A percentile compares a stretch with the other conserved stretches of the same genome.
These are phyloP conservation scores for Aelia acuminata DNA, from an alignment of 2,888 invertebrate genomes.

Conservation along the genomic window DNA sequence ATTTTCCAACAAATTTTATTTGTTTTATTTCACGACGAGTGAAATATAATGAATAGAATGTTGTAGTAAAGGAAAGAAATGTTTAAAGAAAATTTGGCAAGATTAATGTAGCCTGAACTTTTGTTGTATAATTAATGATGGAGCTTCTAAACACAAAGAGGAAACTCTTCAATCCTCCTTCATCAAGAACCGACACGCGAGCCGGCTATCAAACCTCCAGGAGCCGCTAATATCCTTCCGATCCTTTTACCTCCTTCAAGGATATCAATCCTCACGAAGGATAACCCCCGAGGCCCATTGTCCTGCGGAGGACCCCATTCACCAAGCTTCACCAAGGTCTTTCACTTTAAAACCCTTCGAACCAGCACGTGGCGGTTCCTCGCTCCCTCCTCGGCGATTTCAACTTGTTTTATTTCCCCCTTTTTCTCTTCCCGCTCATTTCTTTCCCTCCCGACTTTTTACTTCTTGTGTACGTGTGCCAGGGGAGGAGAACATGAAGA, in stretches of 20 bases:
- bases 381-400: too few species aligned
- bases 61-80: too few species aligned
- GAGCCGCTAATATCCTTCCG: background rate
- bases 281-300: background rate
- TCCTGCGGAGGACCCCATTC: background rate
- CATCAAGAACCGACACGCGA: background rate
- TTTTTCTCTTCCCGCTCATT: conserved; percentile 4
- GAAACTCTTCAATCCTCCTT: background rate
- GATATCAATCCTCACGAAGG: background rate
- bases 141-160: too few species aligned
- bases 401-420: background rate
- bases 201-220: background rate
- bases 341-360: conserved; percentile 39
- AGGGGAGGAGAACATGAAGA: background rate
- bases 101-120: too few species aligned
- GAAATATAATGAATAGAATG: too few species aligned
- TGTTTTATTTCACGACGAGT: too few species aligned
- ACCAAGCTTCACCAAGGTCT: too few species aligned
- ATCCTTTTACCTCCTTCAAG: background rate
- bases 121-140: too few species aligned
- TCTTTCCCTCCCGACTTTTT: background rate
- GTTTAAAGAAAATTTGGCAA: too few species aligned
- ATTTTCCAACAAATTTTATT: too few species aligned
- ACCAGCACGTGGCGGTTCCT: background rate
- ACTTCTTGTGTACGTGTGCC: background rate